phyloP scores from a whole-genome alignment of 2,113 vertebrate species.

The Neofelis nebulosa region DNA sequence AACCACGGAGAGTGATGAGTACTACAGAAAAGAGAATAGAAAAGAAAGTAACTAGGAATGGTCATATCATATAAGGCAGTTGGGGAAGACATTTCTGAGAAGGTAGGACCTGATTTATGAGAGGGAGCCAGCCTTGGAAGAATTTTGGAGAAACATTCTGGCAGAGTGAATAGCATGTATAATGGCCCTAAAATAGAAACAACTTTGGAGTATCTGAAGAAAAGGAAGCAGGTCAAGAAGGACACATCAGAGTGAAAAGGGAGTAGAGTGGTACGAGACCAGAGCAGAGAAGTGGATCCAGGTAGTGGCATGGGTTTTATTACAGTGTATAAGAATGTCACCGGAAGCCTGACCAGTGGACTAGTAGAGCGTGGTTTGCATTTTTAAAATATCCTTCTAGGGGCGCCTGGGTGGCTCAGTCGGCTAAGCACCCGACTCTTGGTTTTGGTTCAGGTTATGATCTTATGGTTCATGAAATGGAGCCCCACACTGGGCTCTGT shows the following conservation, averaged over 20 bases:
- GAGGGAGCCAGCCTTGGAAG: neutral
- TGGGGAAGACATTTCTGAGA: neutral
- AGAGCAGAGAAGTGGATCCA: neutral
- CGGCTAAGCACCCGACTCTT: too few relatives aligned
- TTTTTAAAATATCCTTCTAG: neutral
- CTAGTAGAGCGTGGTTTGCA: neutral
- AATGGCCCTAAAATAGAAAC: neutral
- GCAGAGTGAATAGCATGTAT: neutral
- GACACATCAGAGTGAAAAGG: neutral
- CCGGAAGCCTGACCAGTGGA: neutral
- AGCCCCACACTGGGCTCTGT: too few relatives aligned
- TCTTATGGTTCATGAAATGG: too few relatives aligned
- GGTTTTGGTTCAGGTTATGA: too few relatives aligned
- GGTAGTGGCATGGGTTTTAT: neutral
- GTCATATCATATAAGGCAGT: neutral
- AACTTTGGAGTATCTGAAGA: neutral
- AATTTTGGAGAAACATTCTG: neutral
- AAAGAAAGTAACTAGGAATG: neutral
- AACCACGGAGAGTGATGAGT: neutral
- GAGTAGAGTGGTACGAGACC: neutral
- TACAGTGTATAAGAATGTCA: neutral
- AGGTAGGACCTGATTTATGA: neutral
- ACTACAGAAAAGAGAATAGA: neutral
- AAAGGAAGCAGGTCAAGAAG: neutral
- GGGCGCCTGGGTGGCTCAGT: too few relatives aligned